Conservation (phyloP, 2,797 vertebrate species). For the Sebastes paucispinis region DNA sequence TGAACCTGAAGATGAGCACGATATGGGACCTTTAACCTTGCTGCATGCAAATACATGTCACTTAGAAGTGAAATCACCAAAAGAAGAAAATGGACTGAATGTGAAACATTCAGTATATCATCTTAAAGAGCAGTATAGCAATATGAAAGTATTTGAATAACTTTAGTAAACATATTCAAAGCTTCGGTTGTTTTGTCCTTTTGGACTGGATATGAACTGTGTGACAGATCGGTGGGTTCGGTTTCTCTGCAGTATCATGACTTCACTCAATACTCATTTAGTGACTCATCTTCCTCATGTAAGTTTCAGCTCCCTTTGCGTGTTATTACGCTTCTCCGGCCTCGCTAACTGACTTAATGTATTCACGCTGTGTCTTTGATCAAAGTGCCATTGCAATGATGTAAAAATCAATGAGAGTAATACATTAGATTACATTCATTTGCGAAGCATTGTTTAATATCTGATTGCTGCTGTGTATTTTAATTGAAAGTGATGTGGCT, state of each 20-base stretch:
- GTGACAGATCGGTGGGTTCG: background rate
- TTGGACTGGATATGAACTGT: background rate
- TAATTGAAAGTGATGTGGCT: slow-evolving; percentile 9
- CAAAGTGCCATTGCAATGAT: slow-evolving; percentile 17
- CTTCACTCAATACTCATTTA: slow-evolving; percentile 12
- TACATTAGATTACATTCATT: slow-evolving; percentile 18
- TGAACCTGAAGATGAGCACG: background rate
- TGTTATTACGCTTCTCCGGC: slow-evolving; percentile 17
- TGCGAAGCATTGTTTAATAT: slow-evolving; percentile 8
- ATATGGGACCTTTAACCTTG: background rate
- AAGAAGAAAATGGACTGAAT: background rate
- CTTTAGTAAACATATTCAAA: background rate
- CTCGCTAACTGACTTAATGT: slow-evolving; percentile 5
- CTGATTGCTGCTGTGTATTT: slow-evolving; percentile 2
- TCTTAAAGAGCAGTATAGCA: background rate
- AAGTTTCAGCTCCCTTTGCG: background rate
- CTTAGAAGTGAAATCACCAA: no score
- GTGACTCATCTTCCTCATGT: background rate
- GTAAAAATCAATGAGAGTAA: slow-evolving; percentile 20
- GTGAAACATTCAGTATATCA: background rate
- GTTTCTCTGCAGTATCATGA: background rate
- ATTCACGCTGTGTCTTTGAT: slow-evolving; percentile 5
- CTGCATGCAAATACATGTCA: background rate
- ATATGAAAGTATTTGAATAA: background rate
- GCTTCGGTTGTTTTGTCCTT: background rate